Base-by-base conservation (phyloP, 2,888 invertebrate genomes). In the Drosophila monieri region DNA sequence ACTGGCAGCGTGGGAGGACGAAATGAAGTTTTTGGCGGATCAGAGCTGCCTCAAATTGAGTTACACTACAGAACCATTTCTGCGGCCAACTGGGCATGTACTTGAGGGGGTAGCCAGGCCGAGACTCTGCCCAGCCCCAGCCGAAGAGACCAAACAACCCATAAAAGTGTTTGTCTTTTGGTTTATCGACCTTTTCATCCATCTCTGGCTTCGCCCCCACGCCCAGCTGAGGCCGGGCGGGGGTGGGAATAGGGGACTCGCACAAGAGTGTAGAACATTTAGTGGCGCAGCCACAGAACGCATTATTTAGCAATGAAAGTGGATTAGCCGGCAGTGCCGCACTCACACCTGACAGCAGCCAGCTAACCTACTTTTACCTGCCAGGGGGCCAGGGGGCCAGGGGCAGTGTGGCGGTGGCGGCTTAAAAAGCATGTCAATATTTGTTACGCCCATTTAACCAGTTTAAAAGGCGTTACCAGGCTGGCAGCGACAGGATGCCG, bases 291-390 rank as follows among this genome's bases (percentile, higher is more conserved):
- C 68, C 68, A 67, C 60, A 58, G 53, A 69, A 71, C 66, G 68
- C 61, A 73, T 73, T 68, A 73, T 73, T 72, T 59, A 77, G 78
- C 79, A 81, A 80, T 78, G 81, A 77, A 81, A 80, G 81, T 81
- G 81, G 83, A 84, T 83, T 83, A 80, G 70, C 43, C 75, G 75
- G 74, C 77, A 65, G 81, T 37, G 37, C 37, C 25, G 61, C 9
- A 27, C 49, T 58, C 32, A 12, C 35, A 51, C 35, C 60, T 62
- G 62, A 44, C 60, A 60, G 25, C 27, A 15, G 35, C 51, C 35
- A n/a, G 10, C 15, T 15, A 55, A 55, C 37, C 53, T 60, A 60
- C 60, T 57, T 60, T 60, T 60, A 39, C 57, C 25, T 39, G 32
- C 1, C 18, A 18, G 18, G 18, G 44, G n/a, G 27, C n/a, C 14